These are phyloP conservation scores for Cistogaster globosa DNA, from an alignment of 2,888 invertebrate species.

Conservation along the genomic window DNA sequence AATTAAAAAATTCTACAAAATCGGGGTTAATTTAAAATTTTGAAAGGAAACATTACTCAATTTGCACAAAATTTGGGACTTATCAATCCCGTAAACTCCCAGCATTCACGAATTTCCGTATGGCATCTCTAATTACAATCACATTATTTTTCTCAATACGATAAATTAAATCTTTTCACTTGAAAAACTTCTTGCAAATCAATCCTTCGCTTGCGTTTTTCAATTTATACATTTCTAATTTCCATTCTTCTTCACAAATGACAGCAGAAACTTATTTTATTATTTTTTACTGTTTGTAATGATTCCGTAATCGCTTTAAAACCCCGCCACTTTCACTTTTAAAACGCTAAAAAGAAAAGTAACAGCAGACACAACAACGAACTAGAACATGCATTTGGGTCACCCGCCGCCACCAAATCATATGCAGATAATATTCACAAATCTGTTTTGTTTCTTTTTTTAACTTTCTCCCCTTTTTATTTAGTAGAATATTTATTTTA, in stretches of 20 bases:
- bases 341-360: background rate
- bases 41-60: too few species aligned
- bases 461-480: slow-evolving; percentile 17
- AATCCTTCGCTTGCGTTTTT: too few species aligned
- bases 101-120: too few species aligned
- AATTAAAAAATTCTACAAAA: too few species aligned
- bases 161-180: slow-evolving; percentile 34
- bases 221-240: background rate
- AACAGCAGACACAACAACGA: background rate
- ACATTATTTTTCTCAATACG: too few species aligned
- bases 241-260: slow-evolving; percentile 1
- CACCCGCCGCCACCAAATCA: background rate
- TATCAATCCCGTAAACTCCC: too few species aligned
- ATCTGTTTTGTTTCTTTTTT: background rate
- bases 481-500: slow-evolving; percentile 20
- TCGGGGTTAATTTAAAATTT: too few species aligned
- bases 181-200: slow-evolving; percentile 32
- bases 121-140: too few species aligned
- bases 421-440: slow-evolving; percentile 32
- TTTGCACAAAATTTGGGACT: too few species aligned
- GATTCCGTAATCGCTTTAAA: slow-evolving; percentile 46
- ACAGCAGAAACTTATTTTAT: slow-evolving; percentile 16
- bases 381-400: slow-evolving; percentile 1
- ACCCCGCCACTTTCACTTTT: slow-evolving; percentile 35
- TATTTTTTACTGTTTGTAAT: slow-evolving; percentile 11